Conservation (phyloP, 2,797 vertebrate species). For the Gymnocypris eckloni region DNA sequence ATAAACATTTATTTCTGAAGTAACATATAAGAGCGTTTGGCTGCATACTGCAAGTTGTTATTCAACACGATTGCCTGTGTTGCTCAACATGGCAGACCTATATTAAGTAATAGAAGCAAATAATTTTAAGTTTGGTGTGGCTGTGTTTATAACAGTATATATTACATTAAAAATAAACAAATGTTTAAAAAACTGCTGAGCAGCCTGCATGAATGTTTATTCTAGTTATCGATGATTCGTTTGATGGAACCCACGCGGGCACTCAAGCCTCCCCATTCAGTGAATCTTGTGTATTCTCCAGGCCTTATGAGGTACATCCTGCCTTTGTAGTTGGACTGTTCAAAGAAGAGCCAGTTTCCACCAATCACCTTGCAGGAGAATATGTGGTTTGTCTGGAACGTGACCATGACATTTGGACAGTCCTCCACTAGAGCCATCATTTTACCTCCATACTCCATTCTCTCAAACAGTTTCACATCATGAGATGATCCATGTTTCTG, state of each 20-base stretch:
- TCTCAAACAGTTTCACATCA: conserved; percentile 78
- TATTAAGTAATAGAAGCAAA: background rate
- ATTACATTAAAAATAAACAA: background rate
- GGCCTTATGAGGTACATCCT: conserved; percentile 81
- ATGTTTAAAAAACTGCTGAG: background rate
- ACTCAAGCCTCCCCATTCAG: conserved; percentile 71
- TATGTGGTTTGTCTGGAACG: conserved; percentile 82
- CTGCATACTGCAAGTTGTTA: background rate
- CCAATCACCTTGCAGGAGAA: conserved; percentile 83
- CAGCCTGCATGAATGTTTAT: conserved; percentile 1
- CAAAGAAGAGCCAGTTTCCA: conserved; percentile 85
- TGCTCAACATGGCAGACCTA: background rate
- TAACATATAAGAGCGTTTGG: background rate
- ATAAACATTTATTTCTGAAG: conserved; percentile 21
- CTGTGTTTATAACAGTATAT: background rate
- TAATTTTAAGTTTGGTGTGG: background rate
- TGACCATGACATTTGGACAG: conserved; percentile 81
- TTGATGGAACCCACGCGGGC: conserved; percentile 73
- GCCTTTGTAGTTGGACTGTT: conserved; percentile 82
- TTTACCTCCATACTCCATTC: conserved; percentile 78
- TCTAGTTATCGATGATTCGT: conserved; percentile 74
- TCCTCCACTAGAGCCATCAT: conserved; percentile 85
- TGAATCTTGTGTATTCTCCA: conserved; percentile 80
- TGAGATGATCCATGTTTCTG: conserved; percentile 66
- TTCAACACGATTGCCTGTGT: background rate